Conservation (phyloP, 2,797 vertebrate genomes). For the Parambassis ranga region DNA sequence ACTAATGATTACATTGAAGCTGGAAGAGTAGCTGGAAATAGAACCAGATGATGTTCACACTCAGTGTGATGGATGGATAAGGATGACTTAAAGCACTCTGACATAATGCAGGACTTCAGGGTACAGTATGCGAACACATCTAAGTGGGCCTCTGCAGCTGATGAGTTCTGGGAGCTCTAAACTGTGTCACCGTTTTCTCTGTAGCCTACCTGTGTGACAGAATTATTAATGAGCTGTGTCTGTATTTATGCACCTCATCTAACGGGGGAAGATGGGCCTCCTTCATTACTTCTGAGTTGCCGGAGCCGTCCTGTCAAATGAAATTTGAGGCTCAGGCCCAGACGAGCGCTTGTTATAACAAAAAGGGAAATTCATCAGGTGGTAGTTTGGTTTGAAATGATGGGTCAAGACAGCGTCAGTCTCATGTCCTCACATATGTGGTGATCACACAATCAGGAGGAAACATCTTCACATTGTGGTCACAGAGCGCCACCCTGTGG, state of each 20-base stretch:
- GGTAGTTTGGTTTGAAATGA: conserved; percentile 75
- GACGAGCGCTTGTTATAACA: conserved; percentile 67
- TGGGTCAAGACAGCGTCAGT: conserved; percentile 51
- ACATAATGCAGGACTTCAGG: too few species aligned
- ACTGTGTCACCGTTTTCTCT: conserved; percentile 54
- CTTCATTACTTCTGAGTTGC: conserved; percentile 54
- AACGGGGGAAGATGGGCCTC: conserved; percentile 67
- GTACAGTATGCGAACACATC: background rate
- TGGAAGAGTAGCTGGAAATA: background rate
- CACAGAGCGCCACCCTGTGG: conserved; percentile 72
- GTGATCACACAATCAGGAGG: conserved; percentile 1
- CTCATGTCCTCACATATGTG: conserved; percentile 17
- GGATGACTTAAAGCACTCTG: background rate
- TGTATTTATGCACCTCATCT: conserved; percentile 77
- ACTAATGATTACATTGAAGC: background rate
- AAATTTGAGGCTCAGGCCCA: conserved; percentile 59
- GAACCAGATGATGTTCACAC: background rate
- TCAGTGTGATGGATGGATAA: background rate
- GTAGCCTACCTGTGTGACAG: conserved; percentile 74
- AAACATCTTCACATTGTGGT: conserved; percentile 17
- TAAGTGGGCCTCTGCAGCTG: conserved; percentile 18
- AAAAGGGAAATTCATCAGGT: conserved; percentile 74
- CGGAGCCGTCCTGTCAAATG: conserved; percentile 66
- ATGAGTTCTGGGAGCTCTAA: conserved; percentile 42
- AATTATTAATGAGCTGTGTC: conserved; percentile 77